Evolutionary conservation across 2,888 invertebrate species (phyloP).

Genomic region (Monoplex corrugatus): DNA sequence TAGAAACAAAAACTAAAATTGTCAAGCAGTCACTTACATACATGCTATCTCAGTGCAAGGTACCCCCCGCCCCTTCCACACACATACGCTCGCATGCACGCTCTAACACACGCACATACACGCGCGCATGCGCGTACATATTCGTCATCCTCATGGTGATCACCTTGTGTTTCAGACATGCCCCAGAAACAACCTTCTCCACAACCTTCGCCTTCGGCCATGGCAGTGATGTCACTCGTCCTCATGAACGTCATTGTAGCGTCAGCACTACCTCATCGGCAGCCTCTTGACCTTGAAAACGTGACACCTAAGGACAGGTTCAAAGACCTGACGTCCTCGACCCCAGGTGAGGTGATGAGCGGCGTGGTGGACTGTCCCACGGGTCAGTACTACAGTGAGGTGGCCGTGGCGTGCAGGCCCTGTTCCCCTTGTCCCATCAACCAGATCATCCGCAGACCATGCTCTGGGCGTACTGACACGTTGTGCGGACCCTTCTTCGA

Average conservation of each 20-base stretch:
- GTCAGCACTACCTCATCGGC: too few relatives aligned
- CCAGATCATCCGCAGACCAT: conserved; percentile 60
- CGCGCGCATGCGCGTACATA: conserved; percentile 42
- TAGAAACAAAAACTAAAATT: too few relatives aligned
- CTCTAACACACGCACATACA: conserved; percentile 10
- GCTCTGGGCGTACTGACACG: conserved; percentile 55
- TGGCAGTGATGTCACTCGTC: not conserved
- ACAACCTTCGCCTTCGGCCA: not conserved
- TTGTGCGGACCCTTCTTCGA: conserved; percentile 63
- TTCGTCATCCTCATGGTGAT: too few relatives aligned
- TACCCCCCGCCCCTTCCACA: too few relatives aligned
- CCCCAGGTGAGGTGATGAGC: too few relatives aligned
- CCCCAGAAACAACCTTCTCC: not conserved
- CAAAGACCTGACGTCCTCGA: too few relatives aligned
- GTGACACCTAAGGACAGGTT: not conserved
- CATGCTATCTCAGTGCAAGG: too few relatives aligned
- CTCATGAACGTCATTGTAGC: not conserved
- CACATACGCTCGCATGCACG: conserved; percentile 1
- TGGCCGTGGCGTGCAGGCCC: conserved; percentile 37
- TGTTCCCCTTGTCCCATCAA: conserved; percentile 61
- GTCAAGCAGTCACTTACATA: too few relatives aligned
- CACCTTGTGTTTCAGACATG: not conserved
- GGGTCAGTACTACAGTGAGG: conserved; percentile 13
- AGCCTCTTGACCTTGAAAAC: not conserved
- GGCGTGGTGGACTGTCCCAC: not conserved